Percentiles rank a stretch among this genome's conserved stretches.
Evolutionary conservation across 2,888 invertebrate species (phyloP).

Genomic region (Aphidoletes aphidimyza): DNA sequence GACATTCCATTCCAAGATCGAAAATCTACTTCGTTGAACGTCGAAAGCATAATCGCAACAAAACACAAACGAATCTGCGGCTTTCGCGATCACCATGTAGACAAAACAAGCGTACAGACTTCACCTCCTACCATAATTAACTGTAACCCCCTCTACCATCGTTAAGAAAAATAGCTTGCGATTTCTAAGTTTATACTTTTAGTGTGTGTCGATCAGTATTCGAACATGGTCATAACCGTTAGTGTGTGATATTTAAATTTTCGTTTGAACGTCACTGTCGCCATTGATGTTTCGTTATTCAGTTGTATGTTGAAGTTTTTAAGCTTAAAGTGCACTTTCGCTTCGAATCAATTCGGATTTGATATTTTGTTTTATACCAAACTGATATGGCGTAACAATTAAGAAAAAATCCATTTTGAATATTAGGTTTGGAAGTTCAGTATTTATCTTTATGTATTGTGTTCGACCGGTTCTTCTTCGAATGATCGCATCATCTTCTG

Average conservation of each 20-base stretch:
- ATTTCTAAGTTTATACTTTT: conserved; percentile 63
- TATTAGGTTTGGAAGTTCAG: too few relatives aligned
- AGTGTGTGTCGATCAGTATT: conserved; percentile 68
- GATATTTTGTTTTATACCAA: background rate
- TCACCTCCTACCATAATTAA: conserved; percentile 55
- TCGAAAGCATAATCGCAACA: background rate
- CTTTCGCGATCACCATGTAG: conserved; percentile 15
- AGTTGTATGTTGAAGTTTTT: background rate
- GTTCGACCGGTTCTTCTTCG: background rate
- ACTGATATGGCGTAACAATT: too few relatives aligned
- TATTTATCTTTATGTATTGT: too few relatives aligned
- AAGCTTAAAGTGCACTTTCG: background rate
- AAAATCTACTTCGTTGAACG: background rate
- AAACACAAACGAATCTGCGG: background rate
- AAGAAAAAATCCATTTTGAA: too few relatives aligned
- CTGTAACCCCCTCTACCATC: conserved; percentile 50
- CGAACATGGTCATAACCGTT: conserved; percentile 65
- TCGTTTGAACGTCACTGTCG: conserved; percentile 32
- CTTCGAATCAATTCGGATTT: background rate
- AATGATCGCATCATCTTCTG: background rate
- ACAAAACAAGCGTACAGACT: conserved; percentile 39
- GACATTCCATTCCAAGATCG: too few relatives aligned
- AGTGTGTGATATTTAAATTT: conserved; percentile 27
- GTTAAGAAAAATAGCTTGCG: conserved; percentile 57
- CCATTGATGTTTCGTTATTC: conserved; percentile 25